These are phyloP conservation scores for Plebejus argus DNA, from an alignment of 2,888 invertebrate genomes.

Conservation along the genomic window DNA sequence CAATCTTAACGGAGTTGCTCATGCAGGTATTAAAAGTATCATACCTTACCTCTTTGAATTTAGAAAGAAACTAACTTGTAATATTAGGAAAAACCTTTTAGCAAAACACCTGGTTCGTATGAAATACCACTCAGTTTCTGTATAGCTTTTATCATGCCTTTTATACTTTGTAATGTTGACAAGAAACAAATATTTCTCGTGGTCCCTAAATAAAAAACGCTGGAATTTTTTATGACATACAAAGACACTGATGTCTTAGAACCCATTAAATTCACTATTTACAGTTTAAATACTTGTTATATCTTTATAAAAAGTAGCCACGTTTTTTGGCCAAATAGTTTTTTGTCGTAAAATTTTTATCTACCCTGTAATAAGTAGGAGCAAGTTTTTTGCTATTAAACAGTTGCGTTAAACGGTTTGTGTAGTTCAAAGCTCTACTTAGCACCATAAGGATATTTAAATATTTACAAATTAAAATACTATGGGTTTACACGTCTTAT, in stretches of 20 bases:
- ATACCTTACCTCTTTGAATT: too few relatives aligned
- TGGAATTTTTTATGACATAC: background rate
- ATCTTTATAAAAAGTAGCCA: background rate
- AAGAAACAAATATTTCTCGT: background rate
- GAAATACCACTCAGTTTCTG: background rate
- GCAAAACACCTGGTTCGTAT: background rate
- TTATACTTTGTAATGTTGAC: background rate
- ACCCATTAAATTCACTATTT: constrained; percentile 4
- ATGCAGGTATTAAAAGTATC: too few relatives aligned
- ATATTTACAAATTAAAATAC: too few relatives aligned
- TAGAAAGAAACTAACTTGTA: too few relatives aligned
- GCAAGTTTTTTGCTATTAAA: background rate
- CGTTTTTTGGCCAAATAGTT: background rate
- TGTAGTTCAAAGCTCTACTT: background rate
- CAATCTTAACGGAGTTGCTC: too few relatives aligned
- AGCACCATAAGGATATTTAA: too few relatives aligned
- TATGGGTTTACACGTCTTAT: too few relatives aligned
- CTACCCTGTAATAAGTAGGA: background rate
- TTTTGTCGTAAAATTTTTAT: background rate
- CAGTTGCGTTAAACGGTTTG: background rate
- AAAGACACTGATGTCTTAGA: constrained; percentile 6
- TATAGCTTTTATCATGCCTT: background rate
- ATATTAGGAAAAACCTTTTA: too few relatives aligned
- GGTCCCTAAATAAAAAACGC: background rate
- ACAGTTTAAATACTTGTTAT: constrained; percentile 7